Percentiles rank a stretch among this genome's conserved stretches.
phyloP scores from a whole-genome alignment of 1,140 invertebrate genomes.

The Calliopsis andreniformis region DNA sequence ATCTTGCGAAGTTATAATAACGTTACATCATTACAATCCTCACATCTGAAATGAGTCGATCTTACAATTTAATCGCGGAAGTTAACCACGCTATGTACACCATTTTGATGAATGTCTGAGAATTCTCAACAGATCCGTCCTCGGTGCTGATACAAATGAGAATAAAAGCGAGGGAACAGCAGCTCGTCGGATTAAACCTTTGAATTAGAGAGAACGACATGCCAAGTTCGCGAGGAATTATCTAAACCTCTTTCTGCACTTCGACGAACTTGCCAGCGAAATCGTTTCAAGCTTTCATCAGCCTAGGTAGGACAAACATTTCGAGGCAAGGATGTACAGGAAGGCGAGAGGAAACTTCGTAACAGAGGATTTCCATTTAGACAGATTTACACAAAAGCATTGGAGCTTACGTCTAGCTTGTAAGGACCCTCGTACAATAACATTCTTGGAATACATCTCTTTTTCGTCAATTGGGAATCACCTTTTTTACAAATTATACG shows the following conservation, averaged over 20 bases:
- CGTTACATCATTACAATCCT: not conserved
- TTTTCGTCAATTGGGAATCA: constrained; percentile 43
- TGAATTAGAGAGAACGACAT: constrained; percentile 51
- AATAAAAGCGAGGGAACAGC: constrained; percentile 23
- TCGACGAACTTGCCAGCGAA: constrained; percentile 43
- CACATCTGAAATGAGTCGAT: not conserved
- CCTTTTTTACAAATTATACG: not conserved
- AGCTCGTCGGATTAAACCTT: constrained; percentile 28
- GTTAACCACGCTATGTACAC: not conserved
- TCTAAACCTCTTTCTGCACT: constrained; percentile 47
- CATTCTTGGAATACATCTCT: not conserved
- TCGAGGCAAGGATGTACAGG: constrained; percentile 50
- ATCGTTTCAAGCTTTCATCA: constrained; percentile 59
- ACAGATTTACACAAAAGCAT: constrained; percentile 63
- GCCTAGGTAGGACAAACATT: constrained; percentile 34
- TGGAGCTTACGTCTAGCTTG: constrained; percentile 48
- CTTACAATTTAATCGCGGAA: not conserved
- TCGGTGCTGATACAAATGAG: not conserved
- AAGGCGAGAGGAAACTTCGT: constrained; percentile 61
- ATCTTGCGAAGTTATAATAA: too few relatives aligned
- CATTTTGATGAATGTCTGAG: not conserved
- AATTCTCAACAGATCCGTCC: not conserved
- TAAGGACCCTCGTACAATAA: constrained; percentile 42
- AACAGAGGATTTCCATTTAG: constrained; percentile 75
- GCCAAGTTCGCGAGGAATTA: constrained; percentile 58